phyloP scores from a whole-genome alignment of 2,113 vertebrate genomes.

The Lophochroa leadbeateri region DNA sequence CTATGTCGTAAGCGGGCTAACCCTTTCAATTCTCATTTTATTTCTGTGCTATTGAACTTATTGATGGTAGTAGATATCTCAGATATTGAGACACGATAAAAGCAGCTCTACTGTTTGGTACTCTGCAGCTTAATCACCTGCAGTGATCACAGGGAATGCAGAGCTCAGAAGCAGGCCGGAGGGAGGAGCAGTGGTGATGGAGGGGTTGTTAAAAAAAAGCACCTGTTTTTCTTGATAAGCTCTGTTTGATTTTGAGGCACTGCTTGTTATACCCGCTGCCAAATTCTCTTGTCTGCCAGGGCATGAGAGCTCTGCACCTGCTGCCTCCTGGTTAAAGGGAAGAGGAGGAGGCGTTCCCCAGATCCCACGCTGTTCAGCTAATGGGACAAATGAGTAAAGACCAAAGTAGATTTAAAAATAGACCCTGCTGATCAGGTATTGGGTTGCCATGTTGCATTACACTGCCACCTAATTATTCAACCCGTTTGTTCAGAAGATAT shows the following conservation, averaged over 20 bases:
- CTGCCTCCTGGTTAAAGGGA: constrained; percentile 17
- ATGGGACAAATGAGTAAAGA: background rate
- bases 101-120: background rate
- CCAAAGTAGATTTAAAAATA: constrained; percentile 14
- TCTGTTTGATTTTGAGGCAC: constrained; percentile 18
- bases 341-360: background rate
- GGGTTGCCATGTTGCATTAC: background rate
- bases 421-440: background rate
- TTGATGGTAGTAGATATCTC: background rate
- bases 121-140: background rate
- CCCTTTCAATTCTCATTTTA: background rate
- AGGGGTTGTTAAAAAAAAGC: background rate
- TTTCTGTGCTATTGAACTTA: background rate
- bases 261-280: constrained; percentile 28
- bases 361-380: background rate
- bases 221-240: constrained; percentile 31
- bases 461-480: background rate
- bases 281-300: constrained; percentile 10
- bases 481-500: background rate
- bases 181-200: background rate
- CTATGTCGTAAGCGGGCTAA: background rate
- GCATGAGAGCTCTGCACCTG: constrained; percentile 29
- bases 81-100: background rate
- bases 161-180: background rate
- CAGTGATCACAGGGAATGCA: background rate